phyloP scores from a whole-genome alignment of 1,140 invertebrate genomes.

The Lamellibrachia luymesi region DNA sequence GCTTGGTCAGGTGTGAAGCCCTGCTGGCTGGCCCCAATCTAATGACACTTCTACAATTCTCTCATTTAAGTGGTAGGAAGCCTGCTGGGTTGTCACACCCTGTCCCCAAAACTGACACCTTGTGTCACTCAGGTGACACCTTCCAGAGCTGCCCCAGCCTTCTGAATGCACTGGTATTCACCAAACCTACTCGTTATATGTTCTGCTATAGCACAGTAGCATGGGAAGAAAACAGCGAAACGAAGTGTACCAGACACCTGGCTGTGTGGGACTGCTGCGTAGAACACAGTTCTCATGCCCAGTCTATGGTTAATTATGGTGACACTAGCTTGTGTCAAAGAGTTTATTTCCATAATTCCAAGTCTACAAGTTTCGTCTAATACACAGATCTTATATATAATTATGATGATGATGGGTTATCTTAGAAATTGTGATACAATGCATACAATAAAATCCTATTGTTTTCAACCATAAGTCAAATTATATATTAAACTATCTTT shows the following conservation, averaged over 20 bases:
- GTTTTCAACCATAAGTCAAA: too few relatives aligned
- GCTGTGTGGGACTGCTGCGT: neutral
- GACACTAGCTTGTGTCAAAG: neutral
- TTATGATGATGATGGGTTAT: too few relatives aligned
- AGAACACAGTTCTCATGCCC: neutral
- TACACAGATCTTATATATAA: too few relatives aligned
- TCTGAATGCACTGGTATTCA: neutral
- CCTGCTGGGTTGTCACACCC: neutral
- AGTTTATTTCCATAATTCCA: neutral
- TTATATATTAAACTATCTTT: too few relatives aligned
- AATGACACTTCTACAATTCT: neutral
- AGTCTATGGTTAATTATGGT: neutral
- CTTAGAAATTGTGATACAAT: too few relatives aligned
- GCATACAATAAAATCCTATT: too few relatives aligned
- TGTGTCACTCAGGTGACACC: neutral
- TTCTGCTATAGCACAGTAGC: neutral
- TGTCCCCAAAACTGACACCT: neutral
- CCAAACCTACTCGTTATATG: neutral
- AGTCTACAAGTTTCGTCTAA: neutral
- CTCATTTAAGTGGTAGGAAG: neutral
- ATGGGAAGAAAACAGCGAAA: neutral
- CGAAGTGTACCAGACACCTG: neutral
- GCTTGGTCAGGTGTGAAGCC: neutral
- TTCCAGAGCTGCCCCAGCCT: neutral
- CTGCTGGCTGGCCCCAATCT: neutral